These are phyloP conservation scores for Anthopleura sola DNA, from an alignment of 64 coral and sea anemone genomes.

Conservation along the genomic window DNA sequence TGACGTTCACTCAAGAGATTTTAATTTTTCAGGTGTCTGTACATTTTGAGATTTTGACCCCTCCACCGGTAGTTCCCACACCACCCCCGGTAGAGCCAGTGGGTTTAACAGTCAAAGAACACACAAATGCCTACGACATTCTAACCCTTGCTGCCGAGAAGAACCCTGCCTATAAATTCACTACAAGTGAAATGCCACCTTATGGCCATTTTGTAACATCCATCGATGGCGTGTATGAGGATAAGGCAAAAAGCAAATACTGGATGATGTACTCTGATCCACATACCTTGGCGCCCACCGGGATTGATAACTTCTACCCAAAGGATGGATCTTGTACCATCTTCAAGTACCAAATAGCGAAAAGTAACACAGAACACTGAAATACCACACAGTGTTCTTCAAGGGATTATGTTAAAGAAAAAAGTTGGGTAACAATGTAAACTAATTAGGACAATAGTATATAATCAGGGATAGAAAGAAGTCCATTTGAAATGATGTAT, in stretches of 20 bases:
- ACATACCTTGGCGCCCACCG: constrained; percentile 1
- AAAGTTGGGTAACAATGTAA: no score
- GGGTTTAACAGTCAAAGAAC: not conserved
- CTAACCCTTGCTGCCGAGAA: not conserved
- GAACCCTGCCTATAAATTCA: constrained; percentile 26
- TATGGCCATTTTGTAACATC: constrained; percentile 13
- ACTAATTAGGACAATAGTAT: no score
- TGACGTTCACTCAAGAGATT: no score
- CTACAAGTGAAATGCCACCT: not conserved
- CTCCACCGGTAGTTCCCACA: not conserved
- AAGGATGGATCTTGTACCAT: constrained; percentile 1
- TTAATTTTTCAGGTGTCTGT: constrained; percentile 27
- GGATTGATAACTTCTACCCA: constrained; percentile 27
- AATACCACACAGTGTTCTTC: not conserved
- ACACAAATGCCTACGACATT: constrained; percentile 26
- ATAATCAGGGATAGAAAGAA: no score
- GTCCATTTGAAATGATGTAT: no score
- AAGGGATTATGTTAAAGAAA: no score
- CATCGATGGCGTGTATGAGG: constrained; percentile 6
- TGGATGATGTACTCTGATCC: constrained; percentile 40
- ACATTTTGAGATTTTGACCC: not conserved
- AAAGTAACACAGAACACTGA: not conserved
- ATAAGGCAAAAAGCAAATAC: not conserved
- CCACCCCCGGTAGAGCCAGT: not conserved
- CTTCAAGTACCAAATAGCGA: constrained; percentile 21